Percentiles rank a stretch among this genome's conserved stretches.
Conservation (phyloP, 2,113 vertebrate species). For the Sorex fumeus region DNA sequence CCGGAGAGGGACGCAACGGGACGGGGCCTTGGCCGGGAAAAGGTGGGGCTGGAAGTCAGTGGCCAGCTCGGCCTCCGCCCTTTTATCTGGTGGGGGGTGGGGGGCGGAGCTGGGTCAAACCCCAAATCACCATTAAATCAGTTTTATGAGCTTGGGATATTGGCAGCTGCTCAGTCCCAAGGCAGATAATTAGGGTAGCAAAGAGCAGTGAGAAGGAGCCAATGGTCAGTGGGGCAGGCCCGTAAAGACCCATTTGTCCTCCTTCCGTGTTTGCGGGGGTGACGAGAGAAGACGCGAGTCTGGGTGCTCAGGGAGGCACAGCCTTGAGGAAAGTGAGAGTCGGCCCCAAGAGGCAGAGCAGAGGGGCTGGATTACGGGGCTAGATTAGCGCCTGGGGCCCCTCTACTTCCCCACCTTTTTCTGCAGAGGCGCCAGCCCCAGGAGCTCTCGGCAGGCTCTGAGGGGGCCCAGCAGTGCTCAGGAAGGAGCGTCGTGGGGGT, state of each 20-base stretch:
- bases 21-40: neutral
- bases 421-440: neutral
- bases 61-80: neutral
- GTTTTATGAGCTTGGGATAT: constrained; percentile 80
- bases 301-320: neutral
- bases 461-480: neutral
- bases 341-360: neutral
- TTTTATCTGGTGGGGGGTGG: constrained; percentile 73
- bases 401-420: neutral
- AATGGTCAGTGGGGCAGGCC: constrained; percentile 27
- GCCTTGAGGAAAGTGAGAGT: constrained; percentile 52
- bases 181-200: constrained; percentile 82
- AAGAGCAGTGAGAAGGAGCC: constrained; percentile 55
- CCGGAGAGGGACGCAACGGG: neutral
- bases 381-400: constrained; percentile 15
- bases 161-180: constrained; percentile 54
- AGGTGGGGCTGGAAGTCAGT: neutral
- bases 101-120: constrained; percentile 62
- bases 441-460: neutral
- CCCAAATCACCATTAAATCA: constrained; percentile 69
- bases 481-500: neutral
- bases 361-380: neutral
- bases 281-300: constrained; percentile 23
- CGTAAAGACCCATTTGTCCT: constrained; percentile 60
- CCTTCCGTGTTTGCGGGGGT: constrained; percentile 65